phyloP scores from a whole-genome alignment of 2,888 invertebrate genomes.

The Papilio protenor region DNA sequence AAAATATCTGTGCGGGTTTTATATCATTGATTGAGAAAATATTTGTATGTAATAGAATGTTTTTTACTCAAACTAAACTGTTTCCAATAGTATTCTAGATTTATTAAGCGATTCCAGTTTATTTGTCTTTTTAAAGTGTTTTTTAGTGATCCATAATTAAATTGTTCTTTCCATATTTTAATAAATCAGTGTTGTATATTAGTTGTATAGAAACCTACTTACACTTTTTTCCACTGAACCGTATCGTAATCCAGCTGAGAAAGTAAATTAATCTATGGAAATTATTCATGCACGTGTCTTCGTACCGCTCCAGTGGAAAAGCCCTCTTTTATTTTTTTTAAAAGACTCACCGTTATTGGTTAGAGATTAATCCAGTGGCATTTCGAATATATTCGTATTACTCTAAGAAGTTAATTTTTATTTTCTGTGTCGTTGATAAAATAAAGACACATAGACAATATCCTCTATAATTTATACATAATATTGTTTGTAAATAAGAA shows the following conservation, averaged over 20 bases:
- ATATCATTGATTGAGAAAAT: background rate
- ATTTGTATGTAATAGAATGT: background rate
- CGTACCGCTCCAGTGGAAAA: conserved; percentile 6
- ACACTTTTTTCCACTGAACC: background rate
- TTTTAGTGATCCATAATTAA: background rate
- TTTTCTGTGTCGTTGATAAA: background rate
- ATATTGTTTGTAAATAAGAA: background rate
- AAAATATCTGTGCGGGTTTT: background rate
- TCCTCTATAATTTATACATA: background rate
- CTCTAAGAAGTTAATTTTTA: background rate
- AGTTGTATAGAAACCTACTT: background rate
- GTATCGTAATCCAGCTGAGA: background rate
- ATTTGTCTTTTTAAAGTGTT: background rate
- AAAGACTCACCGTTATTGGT: background rate
- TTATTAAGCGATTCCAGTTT: background rate
- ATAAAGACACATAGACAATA: background rate
- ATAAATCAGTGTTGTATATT: background rate
- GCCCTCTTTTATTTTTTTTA: background rate
- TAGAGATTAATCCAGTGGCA: background rate
- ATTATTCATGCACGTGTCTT: conserved; percentile 17
- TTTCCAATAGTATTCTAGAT: background rate
- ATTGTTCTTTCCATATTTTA: background rate
- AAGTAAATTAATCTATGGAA: conserved; percentile 6
- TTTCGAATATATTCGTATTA: background rate
- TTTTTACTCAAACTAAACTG: background rate